These are phyloP conservation scores for Muricea muricata DNA, from an alignment of 92 coral and sea anemone genomes.

Conservation along the genomic window DNA sequence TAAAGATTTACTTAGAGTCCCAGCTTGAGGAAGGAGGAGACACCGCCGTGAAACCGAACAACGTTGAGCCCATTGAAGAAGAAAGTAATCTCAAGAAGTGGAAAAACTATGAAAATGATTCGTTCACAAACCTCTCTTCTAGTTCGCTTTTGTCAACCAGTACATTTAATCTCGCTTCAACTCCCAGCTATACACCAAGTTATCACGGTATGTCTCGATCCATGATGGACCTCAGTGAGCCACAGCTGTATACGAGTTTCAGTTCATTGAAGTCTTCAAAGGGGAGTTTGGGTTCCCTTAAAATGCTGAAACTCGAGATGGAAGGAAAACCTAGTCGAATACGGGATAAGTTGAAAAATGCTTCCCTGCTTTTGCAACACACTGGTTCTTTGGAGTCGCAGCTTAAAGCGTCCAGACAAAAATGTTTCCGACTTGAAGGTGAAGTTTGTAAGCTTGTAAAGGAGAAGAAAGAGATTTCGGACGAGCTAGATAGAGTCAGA, in stretches of 20 bases:
- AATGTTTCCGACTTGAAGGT: constrained; percentile 42
- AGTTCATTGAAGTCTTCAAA: constrained; percentile 33
- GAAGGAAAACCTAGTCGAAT: constrained; percentile 40
- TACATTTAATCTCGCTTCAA: constrained; percentile 22
- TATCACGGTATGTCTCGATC: constrained; percentile 37
- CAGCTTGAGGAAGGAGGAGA: constrained; percentile 28
- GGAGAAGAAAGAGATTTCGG: constrained; percentile 55
- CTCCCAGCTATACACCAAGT: constrained; percentile 8
- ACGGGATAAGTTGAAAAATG: constrained; percentile 45
- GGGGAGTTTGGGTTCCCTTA: constrained; percentile 36
- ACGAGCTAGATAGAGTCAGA: constrained; percentile 23
- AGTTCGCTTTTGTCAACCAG: constrained; percentile 17
- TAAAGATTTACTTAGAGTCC: constrained; percentile 54
- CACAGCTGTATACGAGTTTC: constrained; percentile 44
- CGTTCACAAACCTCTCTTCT: constrained; percentile 28
- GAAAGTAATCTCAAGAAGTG: constrained; percentile 39
- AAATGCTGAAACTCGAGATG: constrained; percentile 46
- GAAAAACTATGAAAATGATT: constrained; percentile 26
- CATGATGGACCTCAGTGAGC: constrained; percentile 48
- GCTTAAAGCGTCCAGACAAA: constrained; percentile 29
- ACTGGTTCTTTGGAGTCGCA: constrained; percentile 43
- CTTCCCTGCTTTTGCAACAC: constrained; percentile 38
- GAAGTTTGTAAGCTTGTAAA: constrained; percentile 27
- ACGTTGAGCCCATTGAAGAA: not conserved
- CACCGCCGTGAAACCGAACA: not conserved